These are phyloP conservation scores for Rhabditophanes sp. DNA, from an alignment of 2,888 invertebrate species.

Conservation along the genomic window DNA sequence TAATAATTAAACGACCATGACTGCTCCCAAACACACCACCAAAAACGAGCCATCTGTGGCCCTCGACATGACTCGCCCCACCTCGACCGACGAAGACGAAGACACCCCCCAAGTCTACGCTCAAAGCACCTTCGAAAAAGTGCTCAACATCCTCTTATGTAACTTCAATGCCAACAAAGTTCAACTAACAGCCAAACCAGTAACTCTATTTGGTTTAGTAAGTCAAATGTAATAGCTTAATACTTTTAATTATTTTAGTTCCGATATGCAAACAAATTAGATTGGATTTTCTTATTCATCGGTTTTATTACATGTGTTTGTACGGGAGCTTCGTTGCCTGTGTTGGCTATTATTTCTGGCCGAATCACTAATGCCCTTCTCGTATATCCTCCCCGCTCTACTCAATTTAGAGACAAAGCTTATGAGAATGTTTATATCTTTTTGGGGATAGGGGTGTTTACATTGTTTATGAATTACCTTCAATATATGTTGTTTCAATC, in stretches of 20 bases:
- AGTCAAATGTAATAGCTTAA: conserved; percentile 4
- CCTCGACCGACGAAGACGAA: conserved; percentile 23
- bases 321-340: conserved; percentile 23
- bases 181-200: conserved; percentile 16
- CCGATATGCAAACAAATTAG: conserved; percentile 20
- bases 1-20: too few species aligned
- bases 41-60: too few species aligned
- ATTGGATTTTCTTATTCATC: conserved; percentile 17
- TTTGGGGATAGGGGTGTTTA: conserved; percentile 23
- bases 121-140: conserved; percentile 18
- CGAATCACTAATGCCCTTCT: conserved; percentile 26
- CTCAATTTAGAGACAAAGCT: conserved; percentile 20
- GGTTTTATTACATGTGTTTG: conserved; percentile 19
- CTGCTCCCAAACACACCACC: too few species aligned
- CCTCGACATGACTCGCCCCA: too few species aligned
- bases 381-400: conserved; percentile 7
- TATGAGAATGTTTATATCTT: conserved; percentile 32
- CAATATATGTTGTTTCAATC: conserved; percentile 30
- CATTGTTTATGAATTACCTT: conserved; percentile 20
- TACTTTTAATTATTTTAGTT: conserved; percentile 15
- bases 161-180: conserved; percentile 12
- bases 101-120: conserved; percentile 11
- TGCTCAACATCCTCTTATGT: conserved; percentile 19
- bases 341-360: conserved; percentile 25
- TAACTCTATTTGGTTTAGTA: conserved; percentile 20